These are phyloP conservation scores for Scaptomyza montana DNA, from an alignment of 1,140 invertebrate genomes.

Conservation along the genomic window DNA sequence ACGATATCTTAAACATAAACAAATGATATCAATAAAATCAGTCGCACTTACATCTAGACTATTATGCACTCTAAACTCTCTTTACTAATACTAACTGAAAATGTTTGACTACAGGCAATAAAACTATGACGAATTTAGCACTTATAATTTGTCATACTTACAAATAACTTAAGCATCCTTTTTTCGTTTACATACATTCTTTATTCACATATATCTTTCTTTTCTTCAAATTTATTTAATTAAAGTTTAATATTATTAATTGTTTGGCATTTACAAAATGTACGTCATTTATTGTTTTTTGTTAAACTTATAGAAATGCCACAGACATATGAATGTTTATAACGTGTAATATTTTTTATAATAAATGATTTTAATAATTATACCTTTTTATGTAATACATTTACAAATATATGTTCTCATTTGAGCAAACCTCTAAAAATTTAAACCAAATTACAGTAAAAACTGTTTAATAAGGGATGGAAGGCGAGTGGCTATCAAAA, in stretches of 20 bases:
- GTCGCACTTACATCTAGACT: constrained; percentile 64
- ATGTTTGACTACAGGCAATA: background rate
- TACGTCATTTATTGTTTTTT: constrained; percentile 5
- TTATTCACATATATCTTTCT: constrained; percentile 9
- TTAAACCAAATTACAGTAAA: constrained; percentile 15
- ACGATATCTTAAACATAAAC: constrained; percentile 69
- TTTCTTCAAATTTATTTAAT: constrained; percentile 6
- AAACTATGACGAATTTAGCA: constrained; percentile 7
- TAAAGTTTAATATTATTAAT: background rate
- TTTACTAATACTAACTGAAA: background rate
- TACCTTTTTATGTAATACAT: constrained; percentile 12
- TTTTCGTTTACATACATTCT: constrained; percentile 11
- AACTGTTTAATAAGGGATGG: constrained; percentile 22
- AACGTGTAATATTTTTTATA: constrained; percentile 32
- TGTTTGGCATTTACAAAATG: constrained; percentile 41
- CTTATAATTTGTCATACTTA: constrained; percentile 10
- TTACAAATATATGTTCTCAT: background rate
- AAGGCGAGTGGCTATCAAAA: background rate
- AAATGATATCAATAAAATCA: constrained; percentile 61
- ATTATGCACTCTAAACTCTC: background rate
- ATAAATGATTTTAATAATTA: constrained; percentile 29
- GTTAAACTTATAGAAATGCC: constrained; percentile 4
- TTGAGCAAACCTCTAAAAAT: constrained; percentile 18
- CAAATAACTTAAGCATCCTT: background rate
- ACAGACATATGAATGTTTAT: constrained; percentile 6